These are phyloP conservation scores for Holothuria scabra DNA, from an alignment of 53 echinoderm and acorn worm genomes.

Conservation along the genomic window DNA sequence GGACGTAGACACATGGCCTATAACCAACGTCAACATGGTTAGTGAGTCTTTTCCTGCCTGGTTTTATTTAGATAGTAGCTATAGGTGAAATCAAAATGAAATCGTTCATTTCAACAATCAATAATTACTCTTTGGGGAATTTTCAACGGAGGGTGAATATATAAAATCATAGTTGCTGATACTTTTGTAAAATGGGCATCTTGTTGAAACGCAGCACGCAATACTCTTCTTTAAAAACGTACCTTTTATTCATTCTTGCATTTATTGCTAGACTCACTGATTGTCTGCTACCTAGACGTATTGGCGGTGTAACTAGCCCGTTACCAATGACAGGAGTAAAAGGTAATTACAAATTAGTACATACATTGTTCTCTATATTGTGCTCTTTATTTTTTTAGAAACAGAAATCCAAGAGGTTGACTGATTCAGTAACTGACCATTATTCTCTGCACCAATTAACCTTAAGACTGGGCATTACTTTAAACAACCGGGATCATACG, in stretches of 20 bases:
- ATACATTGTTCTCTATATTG: conserved; percentile 14
- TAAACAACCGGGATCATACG: too few species aligned
- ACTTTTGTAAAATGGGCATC: too few species aligned
- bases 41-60: neutral
- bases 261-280: conserved; percentile 24
- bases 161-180: neutral
- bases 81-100: neutral
- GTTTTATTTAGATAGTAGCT: conserved; percentile 6
- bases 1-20: neutral
- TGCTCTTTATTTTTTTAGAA: too few species aligned
- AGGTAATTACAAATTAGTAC: conserved; percentile 19
- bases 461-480: too few species aligned
- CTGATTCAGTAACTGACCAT: too few species aligned
- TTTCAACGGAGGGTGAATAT: conserved; percentile 1
- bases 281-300: conserved; percentile 30
- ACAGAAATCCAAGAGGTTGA: too few species aligned
- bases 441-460: too few species aligned
- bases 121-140: conserved; percentile 15
- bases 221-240: neutral
- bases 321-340: conserved; percentile 14
- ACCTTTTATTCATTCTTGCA: neutral
- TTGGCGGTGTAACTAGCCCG: conserved; percentile 26
- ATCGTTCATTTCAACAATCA: neutral
- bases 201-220: too few species aligned
- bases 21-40: neutral